Evolutionary conservation across 1,140 invertebrate genomes (phyloP).

Genomic region (Apis mellifera): DNA sequence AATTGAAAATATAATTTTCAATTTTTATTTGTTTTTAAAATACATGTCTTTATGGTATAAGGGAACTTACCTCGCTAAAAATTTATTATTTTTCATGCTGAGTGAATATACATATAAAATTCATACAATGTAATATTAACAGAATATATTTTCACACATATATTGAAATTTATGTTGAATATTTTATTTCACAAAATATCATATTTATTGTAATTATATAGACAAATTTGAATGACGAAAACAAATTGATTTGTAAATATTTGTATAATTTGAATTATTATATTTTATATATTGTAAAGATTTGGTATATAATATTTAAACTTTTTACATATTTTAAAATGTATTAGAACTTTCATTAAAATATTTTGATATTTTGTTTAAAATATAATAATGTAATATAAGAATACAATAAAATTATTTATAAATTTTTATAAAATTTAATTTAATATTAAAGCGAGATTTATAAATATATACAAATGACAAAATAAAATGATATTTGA

Average conservation of each 20-base stretch:
- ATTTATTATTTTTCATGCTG: conserved; percentile 41
- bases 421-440: not conserved
- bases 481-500: conserved; percentile 37
- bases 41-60: conserved; percentile 4
- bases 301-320: not conserved
- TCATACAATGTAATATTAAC: conserved; percentile 5
- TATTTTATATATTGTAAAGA: not conserved
- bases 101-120: conserved; percentile 19
- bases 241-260: not conserved
- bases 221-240: not conserved
- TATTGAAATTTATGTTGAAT: not conserved
- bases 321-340: not conserved
- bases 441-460: not conserved
- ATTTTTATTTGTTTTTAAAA: conserved; percentile 1
- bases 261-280: not conserved
- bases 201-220: conserved; percentile 10
- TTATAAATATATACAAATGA: not conserved
- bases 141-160: conserved; percentile 1
- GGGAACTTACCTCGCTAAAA: conserved; percentile 62
- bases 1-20: too few relatives aligned
- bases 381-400: not conserved
- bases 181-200: not conserved
- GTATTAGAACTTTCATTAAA: not conserved
- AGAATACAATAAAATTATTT: not conserved
- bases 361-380: not conserved